Conservation (phyloP, 2,888 invertebrate species). For the Caradrina kadenii region DNA sequence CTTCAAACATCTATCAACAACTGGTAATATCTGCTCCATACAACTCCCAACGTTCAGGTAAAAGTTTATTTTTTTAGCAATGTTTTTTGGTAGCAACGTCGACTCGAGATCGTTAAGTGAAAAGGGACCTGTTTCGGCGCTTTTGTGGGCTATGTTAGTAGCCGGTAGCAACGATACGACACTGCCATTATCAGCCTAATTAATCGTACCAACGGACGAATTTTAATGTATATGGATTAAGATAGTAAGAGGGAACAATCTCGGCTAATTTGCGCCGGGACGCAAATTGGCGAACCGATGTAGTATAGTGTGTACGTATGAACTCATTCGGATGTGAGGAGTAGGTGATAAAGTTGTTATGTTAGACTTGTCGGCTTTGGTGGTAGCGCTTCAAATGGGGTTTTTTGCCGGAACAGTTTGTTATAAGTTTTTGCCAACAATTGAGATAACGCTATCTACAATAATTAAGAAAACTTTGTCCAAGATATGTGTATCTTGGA, state of each 20-base stretch:
- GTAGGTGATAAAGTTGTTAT: conserved; percentile 27
- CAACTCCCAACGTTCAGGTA: conserved; percentile 79
- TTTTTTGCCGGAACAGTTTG: neutral
- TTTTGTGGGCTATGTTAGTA: conserved; percentile 78
- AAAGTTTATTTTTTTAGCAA: conserved; percentile 79
- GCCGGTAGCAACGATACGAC: conserved; percentile 82
- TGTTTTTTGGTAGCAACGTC: conserved; percentile 83
- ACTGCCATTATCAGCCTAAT: conserved; percentile 84
- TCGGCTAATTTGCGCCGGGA: conserved; percentile 60
- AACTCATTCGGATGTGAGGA: conserved; percentile 13
- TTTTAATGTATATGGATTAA: conserved; percentile 69
- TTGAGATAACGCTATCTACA: neutral
- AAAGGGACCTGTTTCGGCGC: conserved; percentile 86
- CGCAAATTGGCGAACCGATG: conserved; percentile 63
- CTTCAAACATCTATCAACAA: neutral
- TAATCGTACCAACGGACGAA: conserved; percentile 81
- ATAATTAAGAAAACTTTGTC: too few species aligned
- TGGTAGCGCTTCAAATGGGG: neutral
- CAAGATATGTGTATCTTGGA: too few species aligned
- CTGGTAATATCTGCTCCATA: conserved; percentile 72
- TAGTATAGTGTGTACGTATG: conserved; percentile 1
- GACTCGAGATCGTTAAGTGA: conserved; percentile 84
- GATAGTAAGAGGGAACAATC: conserved; percentile 63
- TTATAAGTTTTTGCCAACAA: neutral
- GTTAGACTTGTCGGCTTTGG: conserved; percentile 10